Evolutionary conservation across 1,140 invertebrate genomes (phyloP).

Genomic region (Piezodorus guildinii): DNA sequence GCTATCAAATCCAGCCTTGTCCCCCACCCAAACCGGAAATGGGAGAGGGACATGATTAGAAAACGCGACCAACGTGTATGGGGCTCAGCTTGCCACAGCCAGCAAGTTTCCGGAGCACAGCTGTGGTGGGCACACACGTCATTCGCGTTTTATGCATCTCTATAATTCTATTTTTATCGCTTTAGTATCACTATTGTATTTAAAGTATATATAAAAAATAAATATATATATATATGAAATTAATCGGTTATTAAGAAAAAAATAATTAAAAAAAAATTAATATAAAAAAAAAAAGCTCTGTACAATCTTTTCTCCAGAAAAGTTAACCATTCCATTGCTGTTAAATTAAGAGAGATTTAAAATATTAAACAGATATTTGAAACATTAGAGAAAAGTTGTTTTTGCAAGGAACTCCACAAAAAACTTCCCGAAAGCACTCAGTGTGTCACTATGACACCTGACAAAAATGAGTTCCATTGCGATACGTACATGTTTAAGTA

Average conservation of each 20-base stretch:
- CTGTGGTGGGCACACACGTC: conserved; percentile 23
- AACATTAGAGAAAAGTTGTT: conserved; percentile 7
- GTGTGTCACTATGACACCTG: not conserved
- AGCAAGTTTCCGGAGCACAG: conserved; percentile 20
- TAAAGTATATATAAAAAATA: conserved; percentile 20
- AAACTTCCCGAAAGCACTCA: conserved; percentile 20
- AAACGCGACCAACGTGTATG: conserved; percentile 19
- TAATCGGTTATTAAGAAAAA: conserved; percentile 17
- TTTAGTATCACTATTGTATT: conserved; percentile 25
- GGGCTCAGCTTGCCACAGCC: conserved; percentile 27
- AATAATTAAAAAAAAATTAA: conserved; percentile 11
- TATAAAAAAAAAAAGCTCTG: conserved; percentile 19
- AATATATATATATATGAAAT: conserved; percentile 17
- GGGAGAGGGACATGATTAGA: conserved; percentile 5
- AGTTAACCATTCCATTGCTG: conserved; percentile 20
- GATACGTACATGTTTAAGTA: conserved; percentile 13
- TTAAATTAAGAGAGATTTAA: conserved; percentile 16
- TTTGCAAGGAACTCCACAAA: conserved; percentile 5
- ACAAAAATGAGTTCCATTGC: conserved; percentile 13
- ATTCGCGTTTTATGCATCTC: conserved; percentile 17
- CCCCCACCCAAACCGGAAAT: conserved; percentile 13
- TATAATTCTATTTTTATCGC: conserved; percentile 24
- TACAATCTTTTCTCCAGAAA: conserved; percentile 26
- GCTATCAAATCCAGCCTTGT: not conserved
- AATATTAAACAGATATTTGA: conserved; percentile 3